Percentiles rank a stretch among this genome's conserved stretches.
These are phyloP conservation scores for Chrysolina oricalcia DNA, from an alignment of 2,888 invertebrate genomes.

Conservation along the genomic window DNA sequence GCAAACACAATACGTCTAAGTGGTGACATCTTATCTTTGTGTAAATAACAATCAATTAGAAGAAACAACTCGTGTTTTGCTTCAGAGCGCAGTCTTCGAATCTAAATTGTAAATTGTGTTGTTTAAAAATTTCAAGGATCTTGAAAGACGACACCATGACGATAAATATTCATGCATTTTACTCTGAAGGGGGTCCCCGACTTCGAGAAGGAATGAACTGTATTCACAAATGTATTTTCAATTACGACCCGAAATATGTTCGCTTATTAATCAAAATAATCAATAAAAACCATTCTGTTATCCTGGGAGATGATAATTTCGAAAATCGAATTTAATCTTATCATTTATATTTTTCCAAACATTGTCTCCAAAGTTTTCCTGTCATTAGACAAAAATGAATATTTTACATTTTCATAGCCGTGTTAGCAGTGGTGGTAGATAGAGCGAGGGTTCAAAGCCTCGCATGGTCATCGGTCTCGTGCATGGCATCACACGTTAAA, in stretches of 20 bases:
- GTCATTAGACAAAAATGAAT: too few species aligned
- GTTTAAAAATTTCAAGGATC: slow-evolving; percentile 67
- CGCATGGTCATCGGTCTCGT: too few species aligned
- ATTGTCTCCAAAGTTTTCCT: too few species aligned
- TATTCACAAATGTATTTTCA: background rate
- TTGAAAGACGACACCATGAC: slow-evolving; percentile 65
- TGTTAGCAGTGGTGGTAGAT: too few species aligned
- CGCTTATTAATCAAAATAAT: too few species aligned
- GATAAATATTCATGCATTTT: slow-evolving; percentile 65
- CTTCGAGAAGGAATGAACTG: background rate
- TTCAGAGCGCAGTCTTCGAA: slow-evolving; percentile 42
- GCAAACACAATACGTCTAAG: slow-evolving; percentile 40
- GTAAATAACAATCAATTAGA: slow-evolving; percentile 48
- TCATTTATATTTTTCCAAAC: too few species aligned
- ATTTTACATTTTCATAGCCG: too few species aligned
- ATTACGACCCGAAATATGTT: background rate
- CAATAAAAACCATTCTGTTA: too few species aligned
- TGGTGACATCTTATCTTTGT: slow-evolving; percentile 40
- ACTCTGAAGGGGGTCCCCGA: background rate
- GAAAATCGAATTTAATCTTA: too few species aligned
- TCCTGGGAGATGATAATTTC: too few species aligned
- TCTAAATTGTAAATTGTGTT: slow-evolving; percentile 65
- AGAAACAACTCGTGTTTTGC: slow-evolving; percentile 46
- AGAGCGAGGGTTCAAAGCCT: too few species aligned
- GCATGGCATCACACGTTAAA: too few species aligned